These are phyloP conservation scores for Chionoecetes opilio DNA, from an alignment of 1,140 invertebrate species.

Conservation along the genomic window DNA sequence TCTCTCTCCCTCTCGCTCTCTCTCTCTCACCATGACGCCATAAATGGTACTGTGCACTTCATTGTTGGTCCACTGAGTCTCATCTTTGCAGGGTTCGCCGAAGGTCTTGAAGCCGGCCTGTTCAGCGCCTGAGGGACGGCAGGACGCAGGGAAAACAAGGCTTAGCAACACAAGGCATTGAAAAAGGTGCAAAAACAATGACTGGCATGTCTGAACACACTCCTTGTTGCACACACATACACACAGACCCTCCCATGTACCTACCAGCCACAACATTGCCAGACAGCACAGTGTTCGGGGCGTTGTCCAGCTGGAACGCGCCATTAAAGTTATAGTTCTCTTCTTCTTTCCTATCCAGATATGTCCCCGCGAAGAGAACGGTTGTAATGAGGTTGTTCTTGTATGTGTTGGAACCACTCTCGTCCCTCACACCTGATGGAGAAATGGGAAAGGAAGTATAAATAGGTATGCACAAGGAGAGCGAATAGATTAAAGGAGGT, in stretches of 20 bases:
- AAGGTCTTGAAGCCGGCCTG: constrained; percentile 60
- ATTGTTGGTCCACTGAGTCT: constrained; percentile 69
- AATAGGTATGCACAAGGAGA: too few species aligned
- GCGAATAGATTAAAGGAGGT: too few species aligned
- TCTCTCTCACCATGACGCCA: constrained; percentile 72
- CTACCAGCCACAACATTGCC: constrained; percentile 75
- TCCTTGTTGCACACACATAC: too few species aligned
- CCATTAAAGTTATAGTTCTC: constrained; percentile 67
- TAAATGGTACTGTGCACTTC: constrained; percentile 73
- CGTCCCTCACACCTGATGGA: constrained; percentile 65
- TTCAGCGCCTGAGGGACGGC: constrained; percentile 42
- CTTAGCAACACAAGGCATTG: too few species aligned
- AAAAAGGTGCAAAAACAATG: too few species aligned
- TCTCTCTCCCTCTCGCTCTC: too few species aligned
- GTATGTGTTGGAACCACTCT: constrained; percentile 62
- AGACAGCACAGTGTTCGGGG: constrained; percentile 28
- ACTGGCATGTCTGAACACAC: too few species aligned
- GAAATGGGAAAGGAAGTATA: too few species aligned
- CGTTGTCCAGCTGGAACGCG: constrained; percentile 71
- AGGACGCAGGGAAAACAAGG: not conserved
- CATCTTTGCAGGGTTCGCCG: constrained; percentile 61
- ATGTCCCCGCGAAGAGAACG: constrained; percentile 70
- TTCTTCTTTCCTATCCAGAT: constrained; percentile 39
- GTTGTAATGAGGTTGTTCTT: constrained; percentile 64
- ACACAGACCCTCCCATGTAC: not conserved